These are phyloP conservation scores for Cepphus grylle DNA, from an alignment of 2,113 vertebrate species.

Conservation along the genomic window DNA sequence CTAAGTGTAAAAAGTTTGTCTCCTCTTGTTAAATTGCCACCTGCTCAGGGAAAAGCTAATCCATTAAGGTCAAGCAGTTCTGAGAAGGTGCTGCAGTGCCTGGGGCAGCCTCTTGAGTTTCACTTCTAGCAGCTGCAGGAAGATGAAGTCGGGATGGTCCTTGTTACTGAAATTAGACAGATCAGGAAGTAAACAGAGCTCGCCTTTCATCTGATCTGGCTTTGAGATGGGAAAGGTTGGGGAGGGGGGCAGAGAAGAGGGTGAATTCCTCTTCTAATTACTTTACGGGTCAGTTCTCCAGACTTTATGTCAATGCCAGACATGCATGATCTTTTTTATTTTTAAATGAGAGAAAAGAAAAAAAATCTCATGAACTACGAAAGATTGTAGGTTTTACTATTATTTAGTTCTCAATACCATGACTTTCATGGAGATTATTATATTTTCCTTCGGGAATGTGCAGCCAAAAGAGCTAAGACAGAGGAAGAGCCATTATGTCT, in stretches of 20 bases:
- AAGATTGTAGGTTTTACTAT: constrained; percentile 6
- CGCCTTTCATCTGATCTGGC: constrained; percentile 88
- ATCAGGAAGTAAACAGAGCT: constrained; percentile 95
- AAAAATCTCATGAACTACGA: not conserved
- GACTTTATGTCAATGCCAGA: constrained; percentile 87
- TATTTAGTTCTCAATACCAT: constrained; percentile 39
- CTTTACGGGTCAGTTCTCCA: constrained; percentile 88
- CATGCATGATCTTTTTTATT: constrained; percentile 78
- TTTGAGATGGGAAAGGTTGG: constrained; percentile 71
- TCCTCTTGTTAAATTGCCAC: constrained; percentile 81
- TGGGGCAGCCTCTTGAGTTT: constrained; percentile 82
- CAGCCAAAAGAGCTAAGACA: not conserved
- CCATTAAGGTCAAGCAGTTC: constrained; percentile 84
- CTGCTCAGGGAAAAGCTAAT: constrained; percentile 85
- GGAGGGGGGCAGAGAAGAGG: constrained; percentile 64
- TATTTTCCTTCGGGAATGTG: not conserved
- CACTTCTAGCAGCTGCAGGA: constrained; percentile 84
- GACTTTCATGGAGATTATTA: constrained; percentile 48
- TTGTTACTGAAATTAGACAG: constrained; percentile 94
- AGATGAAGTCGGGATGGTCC: constrained; percentile 85
- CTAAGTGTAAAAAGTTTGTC: constrained; percentile 82
- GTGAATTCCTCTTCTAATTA: constrained; percentile 93
- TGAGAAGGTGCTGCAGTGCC: constrained; percentile 79
- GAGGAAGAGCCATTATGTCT: not conserved
- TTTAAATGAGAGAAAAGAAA: constrained; percentile 11